Evolutionary conservation across 2,797 vertebrate species (phyloP).

Genomic region (Leptoclinus maculatus): DNA sequence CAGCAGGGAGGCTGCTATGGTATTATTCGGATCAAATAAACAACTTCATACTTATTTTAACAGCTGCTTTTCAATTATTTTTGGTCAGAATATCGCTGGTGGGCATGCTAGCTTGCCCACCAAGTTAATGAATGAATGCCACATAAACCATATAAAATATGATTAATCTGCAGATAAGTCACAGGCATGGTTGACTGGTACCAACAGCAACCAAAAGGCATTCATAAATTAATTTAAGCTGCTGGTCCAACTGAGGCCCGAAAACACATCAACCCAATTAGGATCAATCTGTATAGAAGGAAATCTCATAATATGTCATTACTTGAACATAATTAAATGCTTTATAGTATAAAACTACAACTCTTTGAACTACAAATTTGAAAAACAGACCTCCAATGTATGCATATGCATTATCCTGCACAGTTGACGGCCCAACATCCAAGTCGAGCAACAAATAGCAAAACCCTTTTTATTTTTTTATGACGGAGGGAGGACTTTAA

Average conservation of each 20-base stretch:
- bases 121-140: not conserved
- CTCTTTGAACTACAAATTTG: too few species aligned
- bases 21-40: conserved; percentile 11
- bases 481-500: not conserved
- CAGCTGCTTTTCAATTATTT: not conserved
- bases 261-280: not conserved
- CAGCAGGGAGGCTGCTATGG: not conserved
- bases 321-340: not conserved
- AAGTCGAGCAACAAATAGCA: too few species aligned
- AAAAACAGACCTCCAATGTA: not conserved
- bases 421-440: too few species aligned
- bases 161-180: not conserved
- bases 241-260: conserved; percentile 2
- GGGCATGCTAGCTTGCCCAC: not conserved
- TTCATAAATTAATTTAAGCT: not conserved
- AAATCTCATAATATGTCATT: not conserved
- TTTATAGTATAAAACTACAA: not conserved
- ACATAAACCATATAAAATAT: not conserved
- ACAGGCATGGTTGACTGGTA: not conserved
- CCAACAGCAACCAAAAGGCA: not conserved
- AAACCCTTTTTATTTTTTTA: not conserved
- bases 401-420: not conserved
- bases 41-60: conserved; percentile 5
- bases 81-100: not conserved
- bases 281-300: not conserved